Percentiles rank a stretch among this genome's conserved stretches.
These are phyloP conservation scores for Luperina nickerlii DNA, from an alignment of 2,888 invertebrate species.

Conservation along the genomic window DNA sequence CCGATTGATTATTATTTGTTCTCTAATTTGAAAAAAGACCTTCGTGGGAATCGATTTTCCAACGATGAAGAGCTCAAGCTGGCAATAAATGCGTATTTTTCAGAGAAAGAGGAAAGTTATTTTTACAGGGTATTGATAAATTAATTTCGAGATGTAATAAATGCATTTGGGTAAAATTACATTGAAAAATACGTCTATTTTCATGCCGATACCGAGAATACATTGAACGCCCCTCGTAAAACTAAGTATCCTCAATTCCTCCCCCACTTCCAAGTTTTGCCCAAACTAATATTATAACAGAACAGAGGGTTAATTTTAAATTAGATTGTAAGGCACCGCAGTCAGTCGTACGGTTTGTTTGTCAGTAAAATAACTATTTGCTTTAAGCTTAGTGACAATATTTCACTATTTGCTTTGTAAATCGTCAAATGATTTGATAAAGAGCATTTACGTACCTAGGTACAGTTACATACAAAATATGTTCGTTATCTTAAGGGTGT, in stretches of 20 bases:
- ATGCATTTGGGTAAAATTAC: too few relatives aligned
- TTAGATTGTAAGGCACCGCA: constrained; percentile 26
- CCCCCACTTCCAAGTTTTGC: background rate
- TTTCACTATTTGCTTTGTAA: constrained; percentile 19
- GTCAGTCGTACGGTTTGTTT: constrained; percentile 17
- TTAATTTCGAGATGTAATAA: too few relatives aligned
- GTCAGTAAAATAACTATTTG: constrained; percentile 11
- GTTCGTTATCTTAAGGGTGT: too few relatives aligned
- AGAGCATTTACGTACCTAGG: background rate
- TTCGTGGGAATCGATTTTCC: too few relatives aligned
- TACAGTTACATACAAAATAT: background rate
- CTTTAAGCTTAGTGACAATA: constrained; percentile 7
- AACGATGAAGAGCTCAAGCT: too few relatives aligned
- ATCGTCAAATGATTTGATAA: background rate
- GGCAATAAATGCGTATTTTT: too few relatives aligned
- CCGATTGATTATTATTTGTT: too few relatives aligned
- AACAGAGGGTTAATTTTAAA: constrained; percentile 25
- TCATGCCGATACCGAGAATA: too few relatives aligned
- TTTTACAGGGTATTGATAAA: too few relatives aligned
- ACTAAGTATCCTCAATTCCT: background rate
- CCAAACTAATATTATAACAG: constrained; percentile 17
- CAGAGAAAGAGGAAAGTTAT: too few relatives aligned
- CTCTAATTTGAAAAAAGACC: too few relatives aligned
- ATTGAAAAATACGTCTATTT: too few relatives aligned
- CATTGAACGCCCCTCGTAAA: background rate